A percentile compares a stretch with the other conserved stretches of the same genome.
Conservation (phyloP, 2,888 invertebrate species). For the Hypolimnas misippus region DNA sequence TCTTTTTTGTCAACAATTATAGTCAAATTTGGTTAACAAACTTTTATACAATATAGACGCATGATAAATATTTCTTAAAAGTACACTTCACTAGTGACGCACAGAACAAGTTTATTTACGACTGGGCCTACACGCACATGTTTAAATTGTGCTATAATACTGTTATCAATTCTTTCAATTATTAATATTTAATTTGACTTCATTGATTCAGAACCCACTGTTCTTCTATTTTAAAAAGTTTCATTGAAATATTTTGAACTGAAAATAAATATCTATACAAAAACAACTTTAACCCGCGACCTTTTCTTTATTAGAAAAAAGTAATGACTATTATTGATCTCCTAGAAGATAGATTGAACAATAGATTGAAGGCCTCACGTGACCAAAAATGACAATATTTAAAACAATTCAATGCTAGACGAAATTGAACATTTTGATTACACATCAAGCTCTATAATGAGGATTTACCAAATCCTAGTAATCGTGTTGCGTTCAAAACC, state of each 20-base stretch:
- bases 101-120: neutral
- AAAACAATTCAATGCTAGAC: conserved; percentile 70
- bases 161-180: too few species aligned
- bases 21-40: too few species aligned
- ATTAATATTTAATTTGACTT: too few species aligned
- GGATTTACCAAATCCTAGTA: conserved; percentile 67
- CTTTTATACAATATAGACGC: neutral
- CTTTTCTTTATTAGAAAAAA: too few species aligned
- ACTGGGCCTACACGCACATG: neutral
- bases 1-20: too few species aligned
- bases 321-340: neutral
- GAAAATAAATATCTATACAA: too few species aligned
- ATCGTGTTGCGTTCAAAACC: conserved; percentile 59
- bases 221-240: too few species aligned
- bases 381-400: conserved; percentile 57
- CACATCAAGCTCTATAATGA: conserved; percentile 59
- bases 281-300: too few species aligned
- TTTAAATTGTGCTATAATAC: too few species aligned
- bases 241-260: too few species aligned
- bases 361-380: conserved; percentile 50
- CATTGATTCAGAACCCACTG: too few species aligned
- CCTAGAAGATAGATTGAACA: neutral
- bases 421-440: conserved; percentile 72
- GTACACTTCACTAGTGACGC: neutral
- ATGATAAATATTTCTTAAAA: neutral